phyloP scores from a whole-genome alignment of 2,797 vertebrate genomes.

The Poecilia gillii region DNA sequence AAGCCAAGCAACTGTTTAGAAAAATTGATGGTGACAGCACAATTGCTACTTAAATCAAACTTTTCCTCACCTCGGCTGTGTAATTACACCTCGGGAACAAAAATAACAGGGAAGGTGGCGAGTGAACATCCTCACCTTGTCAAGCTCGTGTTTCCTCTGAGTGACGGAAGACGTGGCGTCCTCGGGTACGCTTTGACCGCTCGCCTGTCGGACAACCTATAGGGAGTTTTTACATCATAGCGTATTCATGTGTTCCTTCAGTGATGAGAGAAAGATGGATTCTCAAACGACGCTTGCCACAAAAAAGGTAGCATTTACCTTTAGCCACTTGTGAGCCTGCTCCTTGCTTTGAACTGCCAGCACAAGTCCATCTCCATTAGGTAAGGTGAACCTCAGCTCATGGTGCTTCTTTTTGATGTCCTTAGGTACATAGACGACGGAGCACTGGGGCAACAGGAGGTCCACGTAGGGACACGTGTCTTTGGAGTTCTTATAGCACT shows the following conservation, averaged over 20 bases:
- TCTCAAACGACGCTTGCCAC: not conserved
- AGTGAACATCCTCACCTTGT: conserved; percentile 85
- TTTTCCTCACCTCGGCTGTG: conserved; percentile 49
- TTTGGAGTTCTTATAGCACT: conserved; percentile 99
- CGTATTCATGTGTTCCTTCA: not conserved
- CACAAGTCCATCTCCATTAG: conserved; percentile 89
- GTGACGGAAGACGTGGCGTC: conserved; percentile 84
- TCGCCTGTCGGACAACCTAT: conserved; percentile 92
- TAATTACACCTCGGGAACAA: conserved; percentile 20
- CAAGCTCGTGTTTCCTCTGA: conserved; percentile 87
- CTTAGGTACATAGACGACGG: conserved; percentile 90
- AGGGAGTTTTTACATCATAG: conserved; percentile 4
- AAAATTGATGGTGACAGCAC: conserved; percentile 61
- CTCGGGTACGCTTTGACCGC: conserved; percentile 78
- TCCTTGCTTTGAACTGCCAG: conserved; percentile 95
- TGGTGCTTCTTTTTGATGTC: conserved; percentile 95
- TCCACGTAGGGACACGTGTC: conserved; percentile 90
- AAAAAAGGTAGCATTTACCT: conserved; percentile 72
- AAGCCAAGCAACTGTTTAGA: conserved; percentile 41
- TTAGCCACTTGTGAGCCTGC: conserved; percentile 95
- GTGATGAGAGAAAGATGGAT: not conserved
- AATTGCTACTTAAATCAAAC: conserved; percentile 48
- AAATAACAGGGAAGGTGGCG: not conserved
- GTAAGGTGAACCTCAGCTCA: conserved; percentile 92
- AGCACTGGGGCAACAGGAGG: conserved; percentile 86